Base-by-base conservation (phyloP, 2,113 vertebrate species). In the Progne subis region DNA sequence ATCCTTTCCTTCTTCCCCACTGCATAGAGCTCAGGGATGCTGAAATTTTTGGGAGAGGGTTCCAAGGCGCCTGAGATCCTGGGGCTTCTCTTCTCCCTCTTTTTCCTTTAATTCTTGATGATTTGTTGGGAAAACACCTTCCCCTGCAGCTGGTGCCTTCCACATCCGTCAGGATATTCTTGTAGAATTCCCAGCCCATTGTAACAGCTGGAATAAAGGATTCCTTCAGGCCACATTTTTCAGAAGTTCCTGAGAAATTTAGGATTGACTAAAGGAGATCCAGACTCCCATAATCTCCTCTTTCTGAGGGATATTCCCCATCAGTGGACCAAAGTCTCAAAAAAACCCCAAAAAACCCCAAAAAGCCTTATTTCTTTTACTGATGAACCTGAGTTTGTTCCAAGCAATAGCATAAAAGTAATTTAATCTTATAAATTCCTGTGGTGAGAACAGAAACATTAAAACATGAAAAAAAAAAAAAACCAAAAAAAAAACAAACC, bases 91-190 rank as follows among this genome's bases (percentile, higher is more conserved):
- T 59, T 59, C 44, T 83, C 37, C 67, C 68, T 57, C 11, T 69
- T 61, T 19, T 19, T 19, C 43, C 80, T 72, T 65, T 41, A 10
- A 37, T 57, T 67, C 25, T 46, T 11, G 53, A 3, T 37, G 50
- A 8, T 71, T 50, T 34, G 3, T 63, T 63, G 57, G 39, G 84
- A 57, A n/a, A 49, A 25, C 25, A 5, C 31, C 46, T 65, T 53
- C 18, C 23, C 53, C 57, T 25, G 21, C 28, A 53, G 70, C 57
- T 32, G 53, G 1, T n/a, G 44, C 72, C 47, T 55, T 68, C 71
- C 21, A 11, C 21, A 47, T 52, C 46, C 68, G 1, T 5, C 3
- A 1, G 6, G 19, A 14, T 8, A 4, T 32, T 52, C 20, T 14
- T 26, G 47, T 24, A 6, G 34, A 46, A 18, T 20, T 61, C 63